A percentile compares a stretch with the other conserved stretches of the same genome.
phyloP scores from a whole-genome alignment of 1,140 invertebrate genomes.

The Littorina saxatilis region DNA sequence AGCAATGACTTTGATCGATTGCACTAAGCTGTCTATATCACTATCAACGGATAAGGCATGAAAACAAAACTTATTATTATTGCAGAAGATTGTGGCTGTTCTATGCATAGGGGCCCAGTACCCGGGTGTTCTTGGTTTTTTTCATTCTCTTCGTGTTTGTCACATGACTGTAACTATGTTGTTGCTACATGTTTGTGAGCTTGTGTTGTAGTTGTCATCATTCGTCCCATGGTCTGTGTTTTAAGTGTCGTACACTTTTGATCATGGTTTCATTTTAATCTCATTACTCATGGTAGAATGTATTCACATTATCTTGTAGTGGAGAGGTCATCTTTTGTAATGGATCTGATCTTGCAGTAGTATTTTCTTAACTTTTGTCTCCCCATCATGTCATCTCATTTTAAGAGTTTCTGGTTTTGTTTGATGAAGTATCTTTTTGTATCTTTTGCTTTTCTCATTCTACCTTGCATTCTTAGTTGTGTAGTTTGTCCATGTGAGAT shows the following conservation, averaged over 20 bases:
- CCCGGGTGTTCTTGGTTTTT: too few species aligned
- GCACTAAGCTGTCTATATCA: too few species aligned
- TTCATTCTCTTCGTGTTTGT: too few species aligned
- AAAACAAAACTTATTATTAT: too few species aligned
- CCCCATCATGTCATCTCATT: too few species aligned
- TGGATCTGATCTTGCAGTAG: background rate
- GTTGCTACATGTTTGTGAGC: background rate
- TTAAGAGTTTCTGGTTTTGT: background rate
- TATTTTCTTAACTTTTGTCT: background rate
- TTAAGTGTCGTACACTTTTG: background rate
- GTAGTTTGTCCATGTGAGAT: conserved; percentile 28
- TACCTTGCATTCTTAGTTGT: conserved; percentile 11
- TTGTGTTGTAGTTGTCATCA: background rate
- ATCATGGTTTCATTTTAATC: background rate
- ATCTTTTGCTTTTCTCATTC: conserved; percentile 9
- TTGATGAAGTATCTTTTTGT: background rate
- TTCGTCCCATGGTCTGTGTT: background rate
- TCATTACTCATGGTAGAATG: background rate
- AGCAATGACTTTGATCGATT: too few species aligned
- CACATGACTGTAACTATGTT: too few species aligned
- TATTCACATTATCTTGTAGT: background rate
- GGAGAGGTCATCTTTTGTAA: background rate
- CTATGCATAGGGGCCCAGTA: conserved; percentile 16
- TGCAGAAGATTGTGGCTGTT: background rate
- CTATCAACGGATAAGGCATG: too few species aligned